Base-by-base conservation (phyloP, 30 jellyfish, hydroid and myxozoan genomes). In the Aurelia coerulea region DNA sequence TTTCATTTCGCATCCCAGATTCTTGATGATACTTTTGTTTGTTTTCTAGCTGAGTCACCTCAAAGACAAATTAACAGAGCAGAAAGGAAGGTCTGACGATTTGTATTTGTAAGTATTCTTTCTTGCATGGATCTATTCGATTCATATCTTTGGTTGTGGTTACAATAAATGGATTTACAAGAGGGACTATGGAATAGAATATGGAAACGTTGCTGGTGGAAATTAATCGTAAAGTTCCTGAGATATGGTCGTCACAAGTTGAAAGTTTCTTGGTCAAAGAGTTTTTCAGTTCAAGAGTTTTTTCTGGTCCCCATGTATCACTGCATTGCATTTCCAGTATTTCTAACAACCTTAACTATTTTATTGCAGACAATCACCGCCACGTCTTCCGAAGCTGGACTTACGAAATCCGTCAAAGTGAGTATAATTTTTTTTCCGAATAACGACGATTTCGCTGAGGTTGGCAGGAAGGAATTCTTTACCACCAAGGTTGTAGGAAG, bases 371-470 rank as follows among this genome's bases (percentile, higher is more conserved):
- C 79, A 41, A 12, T 73, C 92, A 4, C 59, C 65, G 0, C 50
- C 49, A 33, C 92, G 79, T n/a, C 73, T 83, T 14, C 92, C 92
- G 33, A 83, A 72, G 59, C 73, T 83, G 35, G 80, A 72, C 41
- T 50, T 70, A 29, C 86, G 68, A 60, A 83, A 39, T 19, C 42
- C 92, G 3, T 70, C 86, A 34, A 83, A 83, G 92, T 83, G 51
- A 83, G 92, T 69, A 42, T 0, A n/a, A 16, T 63, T 37, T 74
- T 4, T 12, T 2, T 7, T 67, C 58, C 56, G 3, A 37, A 0
- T 37, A 2, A 39, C 51, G 51, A 39, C 4, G 51, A 39, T 39
- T 23, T 23, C 29, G 29, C 29, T 23, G 29, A 23, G 29, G 29
- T 23, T 23, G 29, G 29, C 29, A 23, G 29, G 29, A 23, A 23